These are phyloP conservation scores for Oscheius sp. DNA, from an alignment of 2,888 invertebrate species.

Conservation along the genomic window DNA sequence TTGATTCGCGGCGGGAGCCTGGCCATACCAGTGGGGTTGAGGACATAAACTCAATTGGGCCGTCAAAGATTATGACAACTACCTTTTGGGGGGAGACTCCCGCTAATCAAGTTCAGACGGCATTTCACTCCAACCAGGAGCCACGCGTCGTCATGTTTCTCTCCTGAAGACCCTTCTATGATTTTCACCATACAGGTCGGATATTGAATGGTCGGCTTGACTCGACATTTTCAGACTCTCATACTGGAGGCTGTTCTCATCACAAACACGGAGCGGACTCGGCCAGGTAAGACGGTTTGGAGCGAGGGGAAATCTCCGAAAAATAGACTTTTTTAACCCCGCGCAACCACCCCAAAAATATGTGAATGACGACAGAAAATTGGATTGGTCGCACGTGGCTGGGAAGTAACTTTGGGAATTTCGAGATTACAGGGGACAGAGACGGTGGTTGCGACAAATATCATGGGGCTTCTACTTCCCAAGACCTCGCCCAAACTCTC, in stretches of 20 bases:
- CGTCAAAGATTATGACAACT: constrained; percentile 4
- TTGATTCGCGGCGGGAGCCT: not conserved
- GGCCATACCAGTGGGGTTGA: not conserved
- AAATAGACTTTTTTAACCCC: too few relatives aligned
- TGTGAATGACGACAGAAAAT: too few relatives aligned
- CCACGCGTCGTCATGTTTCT: constrained; percentile 1
- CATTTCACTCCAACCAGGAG: constrained; percentile 11
- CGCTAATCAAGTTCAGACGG: constrained; percentile 20
- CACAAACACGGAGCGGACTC: not conserved
- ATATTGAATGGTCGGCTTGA: not conserved
- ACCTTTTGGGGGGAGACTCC: not conserved
- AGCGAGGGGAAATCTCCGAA: too few relatives aligned
- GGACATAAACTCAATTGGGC: not conserved
- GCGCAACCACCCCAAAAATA: not conserved
- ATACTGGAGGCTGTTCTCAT: constrained; percentile 25
- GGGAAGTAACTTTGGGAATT: too few relatives aligned
- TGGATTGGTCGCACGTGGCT: too few relatives aligned
- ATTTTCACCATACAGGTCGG: constrained; percentile 28
- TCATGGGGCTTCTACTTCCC: not conserved
- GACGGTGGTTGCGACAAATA: not conserved
- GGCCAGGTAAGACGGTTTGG: not conserved
- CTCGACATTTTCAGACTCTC: not conserved
- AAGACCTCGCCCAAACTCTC: constrained; percentile 18
- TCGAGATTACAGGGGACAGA: not conserved
- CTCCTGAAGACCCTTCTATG: not conserved